Conservation (phyloP, 1,140 invertebrate species). For the Nephila pilipes region DNA sequence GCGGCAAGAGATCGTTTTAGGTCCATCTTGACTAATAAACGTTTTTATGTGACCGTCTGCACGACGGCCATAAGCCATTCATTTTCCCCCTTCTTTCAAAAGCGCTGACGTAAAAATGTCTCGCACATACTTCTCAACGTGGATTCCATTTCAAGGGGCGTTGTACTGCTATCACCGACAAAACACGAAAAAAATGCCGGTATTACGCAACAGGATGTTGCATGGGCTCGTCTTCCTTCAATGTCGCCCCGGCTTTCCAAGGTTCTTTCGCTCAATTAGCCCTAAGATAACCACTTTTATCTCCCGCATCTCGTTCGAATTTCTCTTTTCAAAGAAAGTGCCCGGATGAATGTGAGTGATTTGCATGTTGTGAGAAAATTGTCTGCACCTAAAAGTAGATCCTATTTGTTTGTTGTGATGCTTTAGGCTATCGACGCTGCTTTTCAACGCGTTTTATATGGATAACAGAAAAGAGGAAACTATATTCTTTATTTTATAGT, state of each 20-base stretch:
- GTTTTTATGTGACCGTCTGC: not conserved
- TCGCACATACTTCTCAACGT: not conserved
- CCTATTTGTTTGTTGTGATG: not conserved
- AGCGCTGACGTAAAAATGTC: conserved; percentile 1
- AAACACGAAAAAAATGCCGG: conserved; percentile 18
- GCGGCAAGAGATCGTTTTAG: not conserved
- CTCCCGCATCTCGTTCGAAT: not conserved
- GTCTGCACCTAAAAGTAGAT: not conserved
- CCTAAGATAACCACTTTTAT: not conserved
- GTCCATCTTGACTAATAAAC: not conserved
- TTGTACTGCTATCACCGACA: conserved; percentile 22
- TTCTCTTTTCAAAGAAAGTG: not conserved
- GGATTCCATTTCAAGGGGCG: not conserved
- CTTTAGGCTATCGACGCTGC: too few species aligned
- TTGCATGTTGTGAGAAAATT: not conserved
- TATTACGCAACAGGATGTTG: conserved; percentile 25
- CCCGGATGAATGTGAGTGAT: not conserved
- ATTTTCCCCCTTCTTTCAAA: not conserved
- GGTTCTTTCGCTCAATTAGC: conserved; percentile 8
- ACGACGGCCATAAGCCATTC: not conserved
- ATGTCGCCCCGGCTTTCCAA: conserved; percentile 6
- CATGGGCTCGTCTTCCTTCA: conserved; percentile 40
- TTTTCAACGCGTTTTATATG: not conserved
- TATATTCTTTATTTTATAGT: too few species aligned
- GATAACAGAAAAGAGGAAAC: not conserved